Percentiles rank a stretch among this genome's conserved stretches.
Evolutionary conservation across 2,113 vertebrate genomes (phyloP).

Genomic region (Sialia sialis): DNA sequence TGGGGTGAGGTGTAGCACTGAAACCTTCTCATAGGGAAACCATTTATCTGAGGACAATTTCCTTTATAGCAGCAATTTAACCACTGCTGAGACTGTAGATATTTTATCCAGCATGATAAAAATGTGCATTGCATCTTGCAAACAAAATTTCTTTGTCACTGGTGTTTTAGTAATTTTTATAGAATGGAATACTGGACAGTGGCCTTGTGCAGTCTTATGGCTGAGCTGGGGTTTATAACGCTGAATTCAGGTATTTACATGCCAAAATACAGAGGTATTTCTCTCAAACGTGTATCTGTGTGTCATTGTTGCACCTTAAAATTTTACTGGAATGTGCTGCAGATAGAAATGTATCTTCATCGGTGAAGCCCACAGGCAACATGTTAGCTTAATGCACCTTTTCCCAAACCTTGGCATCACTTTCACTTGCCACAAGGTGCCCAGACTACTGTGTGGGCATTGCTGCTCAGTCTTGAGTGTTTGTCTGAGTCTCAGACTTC

Average conservation of each 20-base stretch:
- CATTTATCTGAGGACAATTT: constrained; percentile 79
- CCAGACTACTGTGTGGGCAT: not conserved
- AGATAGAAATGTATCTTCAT: not conserved
- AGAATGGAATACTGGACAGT: constrained; percentile 17
- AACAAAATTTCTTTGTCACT: constrained; percentile 62
- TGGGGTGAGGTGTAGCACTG: constrained; percentile 75
- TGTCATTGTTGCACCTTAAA: not conserved
- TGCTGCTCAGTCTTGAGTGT: not conserved
- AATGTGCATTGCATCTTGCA: constrained; percentile 58
- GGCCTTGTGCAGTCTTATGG: not conserved
- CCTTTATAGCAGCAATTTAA: constrained; percentile 80
- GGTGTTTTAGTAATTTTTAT: constrained; percentile 1
- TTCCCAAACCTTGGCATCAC: not conserved
- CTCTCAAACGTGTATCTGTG: not conserved
- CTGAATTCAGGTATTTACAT: not conserved
- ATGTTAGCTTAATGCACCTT: not conserved
- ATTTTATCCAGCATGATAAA: constrained; percentile 72
- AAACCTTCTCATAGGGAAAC: constrained; percentile 77
- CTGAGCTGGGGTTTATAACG: not conserved
- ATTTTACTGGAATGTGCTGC: not conserved
- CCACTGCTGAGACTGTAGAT: constrained; percentile 68
- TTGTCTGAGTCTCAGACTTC: not conserved
- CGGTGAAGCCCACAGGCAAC: not conserved
- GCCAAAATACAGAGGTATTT: not conserved
- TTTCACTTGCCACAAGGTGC: not conserved